These are phyloP conservation scores for Carassius gibelio DNA, from an alignment of 2,113 vertebrate genomes.

Conservation along the genomic window DNA sequence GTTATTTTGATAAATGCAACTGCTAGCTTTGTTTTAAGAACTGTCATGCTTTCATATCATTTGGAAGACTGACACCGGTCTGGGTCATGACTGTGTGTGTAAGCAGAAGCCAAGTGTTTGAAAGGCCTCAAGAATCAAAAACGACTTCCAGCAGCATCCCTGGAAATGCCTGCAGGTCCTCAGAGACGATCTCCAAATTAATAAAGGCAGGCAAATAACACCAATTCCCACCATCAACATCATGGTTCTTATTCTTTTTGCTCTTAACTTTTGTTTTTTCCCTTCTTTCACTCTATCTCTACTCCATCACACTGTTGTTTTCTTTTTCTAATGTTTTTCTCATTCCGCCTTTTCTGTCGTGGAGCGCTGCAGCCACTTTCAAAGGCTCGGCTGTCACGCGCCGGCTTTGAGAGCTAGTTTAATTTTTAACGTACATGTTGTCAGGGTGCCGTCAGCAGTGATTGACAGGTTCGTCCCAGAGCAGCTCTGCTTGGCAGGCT, in stretches of 20 bases:
- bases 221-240: slow-evolving; percentile 77
- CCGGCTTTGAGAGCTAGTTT: slow-evolving; percentile 80
- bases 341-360: slow-evolving; percentile 77
- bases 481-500: slow-evolving; percentile 80
- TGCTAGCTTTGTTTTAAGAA: background rate
- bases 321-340: slow-evolving; percentile 77
- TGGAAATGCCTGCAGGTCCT: slow-evolving; percentile 63
- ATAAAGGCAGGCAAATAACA: slow-evolving; percentile 73
- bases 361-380: slow-evolving; percentile 80
- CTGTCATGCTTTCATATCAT: background rate
- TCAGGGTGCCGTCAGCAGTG: slow-evolving; percentile 80
- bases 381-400: slow-evolving; percentile 79
- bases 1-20: background rate
- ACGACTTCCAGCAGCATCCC: slow-evolving; percentile 59
- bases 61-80: background rate
- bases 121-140: slow-evolving; percentile 63
- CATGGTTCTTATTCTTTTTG: slow-evolving; percentile 69
- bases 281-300: slow-evolving; percentile 42
- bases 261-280: slow-evolving; percentile 72
- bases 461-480: slow-evolving; percentile 83
- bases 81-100: background rate
- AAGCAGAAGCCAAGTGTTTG: slow-evolving; percentile 49
- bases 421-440: slow-evolving; percentile 84
- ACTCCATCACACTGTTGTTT: slow-evolving; percentile 74
- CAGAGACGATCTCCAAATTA: slow-evolving; percentile 73